These are phyloP conservation scores for Urophycis tenuis DNA, from an alignment of 2,797 vertebrate species.

Conservation along the genomic window DNA sequence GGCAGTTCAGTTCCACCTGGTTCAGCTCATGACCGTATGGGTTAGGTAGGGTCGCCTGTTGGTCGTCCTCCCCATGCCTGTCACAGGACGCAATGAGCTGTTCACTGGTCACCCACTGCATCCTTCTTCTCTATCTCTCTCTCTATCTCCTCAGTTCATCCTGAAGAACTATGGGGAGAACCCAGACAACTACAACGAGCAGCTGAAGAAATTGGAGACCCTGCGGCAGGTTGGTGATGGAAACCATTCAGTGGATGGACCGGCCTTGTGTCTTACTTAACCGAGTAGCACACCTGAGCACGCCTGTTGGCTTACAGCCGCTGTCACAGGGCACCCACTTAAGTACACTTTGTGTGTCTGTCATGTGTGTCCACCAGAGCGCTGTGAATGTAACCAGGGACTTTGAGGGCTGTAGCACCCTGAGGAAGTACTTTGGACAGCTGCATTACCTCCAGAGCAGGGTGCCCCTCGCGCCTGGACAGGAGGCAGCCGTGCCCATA, in stretches of 20 bases:
- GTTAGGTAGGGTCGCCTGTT: not conserved
- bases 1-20: not conserved
- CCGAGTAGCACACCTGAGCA: not conserved
- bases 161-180: constrained; percentile 95
- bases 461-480: constrained; percentile 83
- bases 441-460: constrained; percentile 96
- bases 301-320: not conserved
- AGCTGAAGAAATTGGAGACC: constrained; percentile 90
- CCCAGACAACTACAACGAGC: constrained; percentile 93
- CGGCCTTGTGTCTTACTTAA: not conserved
- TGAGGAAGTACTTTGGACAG: constrained; percentile 95
- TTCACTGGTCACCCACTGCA: not conserved
- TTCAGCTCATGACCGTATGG: not conserved
- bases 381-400: constrained; percentile 90
- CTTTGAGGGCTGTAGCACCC: constrained; percentile 94
- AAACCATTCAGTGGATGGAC: not conserved
- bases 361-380: constrained; percentile 62
- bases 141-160: constrained; percentile 75
- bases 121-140: not conserved
- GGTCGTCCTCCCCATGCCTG: not conserved
- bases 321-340: not conserved
- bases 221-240: constrained; percentile 79
- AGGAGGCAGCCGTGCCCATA: constrained; percentile 86
- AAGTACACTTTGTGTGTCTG: not conserved
- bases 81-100: not conserved